These are phyloP conservation scores for Scrobipalpa atriplicella DNA, from an alignment of 2,888 invertebrate genomes.

Conservation along the genomic window DNA sequence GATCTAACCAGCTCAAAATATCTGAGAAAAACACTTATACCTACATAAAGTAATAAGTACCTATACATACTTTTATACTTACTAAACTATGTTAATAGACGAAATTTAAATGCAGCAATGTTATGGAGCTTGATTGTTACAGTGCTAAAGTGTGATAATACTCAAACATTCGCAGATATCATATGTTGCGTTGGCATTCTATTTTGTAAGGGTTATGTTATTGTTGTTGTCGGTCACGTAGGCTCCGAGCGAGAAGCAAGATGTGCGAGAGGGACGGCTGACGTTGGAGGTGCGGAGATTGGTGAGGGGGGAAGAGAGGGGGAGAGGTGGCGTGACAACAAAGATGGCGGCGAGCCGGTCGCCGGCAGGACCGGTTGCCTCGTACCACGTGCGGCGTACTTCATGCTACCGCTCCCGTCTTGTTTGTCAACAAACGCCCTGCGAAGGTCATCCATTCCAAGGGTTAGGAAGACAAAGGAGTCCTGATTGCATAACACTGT, in stretches of 20 bases:
- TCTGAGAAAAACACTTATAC: neutral
- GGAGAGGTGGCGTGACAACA: constrained; percentile 76
- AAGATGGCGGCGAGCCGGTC: constrained; percentile 75
- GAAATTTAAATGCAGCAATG: constrained; percentile 44
- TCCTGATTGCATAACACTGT: constrained; percentile 56
- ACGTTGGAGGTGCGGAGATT: constrained; percentile 43
- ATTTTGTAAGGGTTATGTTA: constrained; percentile 65
- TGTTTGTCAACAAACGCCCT: constrained; percentile 81
- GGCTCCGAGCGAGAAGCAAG: constrained; percentile 60
- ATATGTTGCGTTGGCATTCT: constrained; percentile 43
- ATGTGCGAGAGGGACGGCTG: constrained; percentile 48
- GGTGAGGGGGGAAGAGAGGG: constrained; percentile 55
- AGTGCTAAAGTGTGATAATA: constrained; percentile 39
- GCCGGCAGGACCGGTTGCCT: constrained; percentile 74
- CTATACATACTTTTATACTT: neutral
- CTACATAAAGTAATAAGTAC: neutral
- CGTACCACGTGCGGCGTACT: constrained; percentile 77
- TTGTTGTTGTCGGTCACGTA: constrained; percentile 80
- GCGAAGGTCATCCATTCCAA: constrained; percentile 74
- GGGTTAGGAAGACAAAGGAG: constrained; percentile 68
- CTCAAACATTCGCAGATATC: constrained; percentile 30
- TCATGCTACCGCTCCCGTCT: constrained; percentile 65
- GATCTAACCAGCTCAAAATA: constrained; percentile 8
- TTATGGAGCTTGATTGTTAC: constrained; percentile 40
- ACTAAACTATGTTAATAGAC: constrained; percentile 36